Conservation (phyloP, 2,888 invertebrate species). For the Agrochola macilenta region DNA sequence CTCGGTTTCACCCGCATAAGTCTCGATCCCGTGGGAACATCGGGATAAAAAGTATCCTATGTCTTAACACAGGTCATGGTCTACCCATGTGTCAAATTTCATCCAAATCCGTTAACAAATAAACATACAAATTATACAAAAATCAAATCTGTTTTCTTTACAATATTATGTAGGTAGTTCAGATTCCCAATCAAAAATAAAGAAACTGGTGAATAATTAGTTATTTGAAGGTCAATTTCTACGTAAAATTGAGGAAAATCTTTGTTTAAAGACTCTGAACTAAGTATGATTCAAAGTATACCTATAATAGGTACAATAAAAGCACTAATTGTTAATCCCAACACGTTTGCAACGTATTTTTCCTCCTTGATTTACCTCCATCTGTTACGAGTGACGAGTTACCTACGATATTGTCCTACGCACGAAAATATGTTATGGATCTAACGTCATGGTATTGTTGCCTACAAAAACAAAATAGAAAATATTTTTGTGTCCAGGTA, state of each 20-base stretch:
- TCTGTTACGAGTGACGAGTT: neutral
- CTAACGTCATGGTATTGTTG: neutral
- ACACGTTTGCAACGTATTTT: neutral
- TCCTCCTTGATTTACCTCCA: neutral
- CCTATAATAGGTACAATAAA: neutral
- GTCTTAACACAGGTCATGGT: too few species aligned
- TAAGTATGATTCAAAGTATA: slow-evolving; percentile 26
- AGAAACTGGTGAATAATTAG: neutral
- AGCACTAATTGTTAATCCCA: slow-evolving; percentile 4
- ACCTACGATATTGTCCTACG: neutral
- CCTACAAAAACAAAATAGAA: too few species aligned
- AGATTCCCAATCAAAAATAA: neutral
- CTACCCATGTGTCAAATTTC: too few species aligned
- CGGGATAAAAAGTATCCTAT: too few species aligned
- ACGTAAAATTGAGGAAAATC: slow-evolving; percentile 20
- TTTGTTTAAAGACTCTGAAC: neutral
- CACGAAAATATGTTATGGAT: too few species aligned
- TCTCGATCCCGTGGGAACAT: too few species aligned
- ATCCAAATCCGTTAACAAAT: too few species aligned
- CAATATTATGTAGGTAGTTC: too few species aligned
- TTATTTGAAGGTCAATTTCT: neutral
- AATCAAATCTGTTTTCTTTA: too few species aligned
- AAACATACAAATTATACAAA: too few species aligned
- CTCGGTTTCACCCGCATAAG: too few species aligned
- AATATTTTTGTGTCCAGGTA: too few species aligned